phyloP scores from a whole-genome alignment of 1,140 invertebrate species.

The Odontomachus brunneus region DNA sequence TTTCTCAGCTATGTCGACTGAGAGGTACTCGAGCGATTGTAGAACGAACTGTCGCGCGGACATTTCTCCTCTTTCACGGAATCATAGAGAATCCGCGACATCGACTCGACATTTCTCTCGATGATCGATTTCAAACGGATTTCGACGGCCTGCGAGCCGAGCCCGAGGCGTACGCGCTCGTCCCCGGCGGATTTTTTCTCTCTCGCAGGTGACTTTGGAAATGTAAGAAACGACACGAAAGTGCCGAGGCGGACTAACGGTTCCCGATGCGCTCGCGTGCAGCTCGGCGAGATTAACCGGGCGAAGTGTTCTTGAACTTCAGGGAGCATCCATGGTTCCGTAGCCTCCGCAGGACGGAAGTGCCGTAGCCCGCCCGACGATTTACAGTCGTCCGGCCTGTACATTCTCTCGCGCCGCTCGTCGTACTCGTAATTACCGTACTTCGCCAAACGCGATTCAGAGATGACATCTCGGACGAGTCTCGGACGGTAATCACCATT shows the following conservation, averaged over 20 bases:
- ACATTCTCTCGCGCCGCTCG: slow-evolving; percentile 76
- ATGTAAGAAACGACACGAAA: slow-evolving; percentile 22
- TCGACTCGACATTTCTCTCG: not conserved
- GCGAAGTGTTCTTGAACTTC: slow-evolving; percentile 81
- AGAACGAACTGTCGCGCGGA: too few species aligned
- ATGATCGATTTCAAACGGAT: not conserved
- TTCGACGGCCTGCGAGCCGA: not conserved
- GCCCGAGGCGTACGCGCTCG: too few species aligned
- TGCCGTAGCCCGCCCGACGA: slow-evolving; percentile 32
- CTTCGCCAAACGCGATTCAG: slow-evolving; percentile 79
- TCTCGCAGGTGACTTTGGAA: not conserved
- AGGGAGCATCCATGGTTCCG: slow-evolving; percentile 81
- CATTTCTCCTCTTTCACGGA: too few species aligned
- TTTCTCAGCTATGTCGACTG: too few species aligned
- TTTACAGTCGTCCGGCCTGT: slow-evolving; percentile 67
- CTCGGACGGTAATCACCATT: slow-evolving; percentile 63
- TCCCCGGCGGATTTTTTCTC: too few species aligned
- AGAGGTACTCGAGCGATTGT: too few species aligned
- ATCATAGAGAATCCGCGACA: too few species aligned
- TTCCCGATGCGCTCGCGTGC: slow-evolving; percentile 54
- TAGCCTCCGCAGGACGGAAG: slow-evolving; percentile 19
- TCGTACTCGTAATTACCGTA: slow-evolving; percentile 83
- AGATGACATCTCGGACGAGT: slow-evolving; percentile 79
- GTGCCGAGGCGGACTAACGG: slow-evolving; percentile 50
- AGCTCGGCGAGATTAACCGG: slow-evolving; percentile 68